Conservation (phyloP, 2,797 vertebrate genomes). For the Meriones psammophilus region DNA sequence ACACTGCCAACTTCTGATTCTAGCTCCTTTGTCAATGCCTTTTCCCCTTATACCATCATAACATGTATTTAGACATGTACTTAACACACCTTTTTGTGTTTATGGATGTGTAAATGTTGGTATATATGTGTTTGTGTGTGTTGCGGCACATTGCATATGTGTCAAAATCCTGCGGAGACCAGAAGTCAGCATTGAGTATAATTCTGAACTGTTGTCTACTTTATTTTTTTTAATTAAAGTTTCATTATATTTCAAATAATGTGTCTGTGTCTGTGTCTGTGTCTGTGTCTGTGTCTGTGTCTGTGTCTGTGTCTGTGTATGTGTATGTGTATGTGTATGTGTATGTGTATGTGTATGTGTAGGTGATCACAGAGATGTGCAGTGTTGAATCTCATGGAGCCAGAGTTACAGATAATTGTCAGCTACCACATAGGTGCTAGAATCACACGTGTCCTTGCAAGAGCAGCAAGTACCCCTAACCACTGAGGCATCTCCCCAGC, state of each 20-base stretch:
- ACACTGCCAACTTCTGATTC: background rate
- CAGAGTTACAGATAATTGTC: background rate
- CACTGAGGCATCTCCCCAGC: background rate
- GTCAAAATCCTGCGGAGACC: background rate
- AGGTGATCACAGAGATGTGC: background rate
- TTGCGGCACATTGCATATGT: background rate
- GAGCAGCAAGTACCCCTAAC: background rate
- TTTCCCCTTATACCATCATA: background rate
- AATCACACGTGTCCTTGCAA: background rate
- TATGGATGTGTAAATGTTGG: background rate
- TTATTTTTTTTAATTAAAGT: background rate
- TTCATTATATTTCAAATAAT: background rate
- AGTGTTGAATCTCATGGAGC: background rate
- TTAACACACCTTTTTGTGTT: background rate
- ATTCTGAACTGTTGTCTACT: background rate
- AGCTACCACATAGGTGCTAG: background rate
- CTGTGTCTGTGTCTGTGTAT: no score
- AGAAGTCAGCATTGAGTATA: background rate
- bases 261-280: background rate
- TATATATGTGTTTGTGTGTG: background rate
- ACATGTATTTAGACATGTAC: conserved; percentile 8
- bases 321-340: no score
- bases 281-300: no score
- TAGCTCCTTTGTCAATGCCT: conserved; percentile 33
- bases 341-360: background rate